A percentile compares a stretch with the other conserved stretches of the same genome.
phyloP scores from a whole-genome alignment of 2,113 vertebrate species.

The Corydoras maculifer region DNA sequence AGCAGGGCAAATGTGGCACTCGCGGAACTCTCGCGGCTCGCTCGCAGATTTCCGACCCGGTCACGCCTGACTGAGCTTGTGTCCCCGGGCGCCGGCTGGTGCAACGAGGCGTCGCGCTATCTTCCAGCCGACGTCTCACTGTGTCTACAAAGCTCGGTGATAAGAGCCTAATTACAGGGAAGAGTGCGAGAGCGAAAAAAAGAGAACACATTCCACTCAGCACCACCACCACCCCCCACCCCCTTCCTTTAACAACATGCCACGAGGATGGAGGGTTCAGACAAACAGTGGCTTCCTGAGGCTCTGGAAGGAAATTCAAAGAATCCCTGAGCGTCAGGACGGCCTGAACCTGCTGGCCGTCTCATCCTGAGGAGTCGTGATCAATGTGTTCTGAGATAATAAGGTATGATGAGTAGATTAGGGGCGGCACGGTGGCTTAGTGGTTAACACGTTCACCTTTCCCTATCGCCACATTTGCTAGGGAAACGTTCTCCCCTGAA shows the following conservation, averaged over 20 bases:
- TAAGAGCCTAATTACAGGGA: slow-evolving; percentile 60
- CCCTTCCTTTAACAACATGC: slow-evolving; percentile 49
- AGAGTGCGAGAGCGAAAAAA: slow-evolving; percentile 40
- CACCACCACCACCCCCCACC: not conserved
- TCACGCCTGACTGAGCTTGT: slow-evolving; percentile 28
- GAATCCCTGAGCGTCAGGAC: no score
- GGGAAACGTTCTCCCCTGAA: no score
- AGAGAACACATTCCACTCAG: slow-evolving; percentile 55
- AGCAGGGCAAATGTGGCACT: no score
- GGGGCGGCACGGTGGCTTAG: no score
- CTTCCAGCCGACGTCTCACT: slow-evolving; percentile 28
- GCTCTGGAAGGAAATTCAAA: no score
- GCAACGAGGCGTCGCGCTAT: slow-evolving; percentile 19
- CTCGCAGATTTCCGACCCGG: slow-evolving; percentile 8
- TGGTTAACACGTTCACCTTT: no score
- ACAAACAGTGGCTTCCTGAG: slow-evolving; percentile 12
- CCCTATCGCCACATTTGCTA: no score
- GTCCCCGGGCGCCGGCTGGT: slow-evolving; percentile 22
- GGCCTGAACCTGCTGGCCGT: no score
- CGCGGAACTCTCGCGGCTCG: not conserved
- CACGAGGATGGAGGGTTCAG: slow-evolving; percentile 38
- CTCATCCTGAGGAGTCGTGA: no score
- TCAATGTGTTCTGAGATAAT: no score
- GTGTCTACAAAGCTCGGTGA: slow-evolving; percentile 35
- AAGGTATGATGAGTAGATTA: no score